Percentiles rank a stretch among this genome's conserved stretches.
Conservation (phyloP, 2,797 vertebrate species). For the Simalia tracyae region DNA sequence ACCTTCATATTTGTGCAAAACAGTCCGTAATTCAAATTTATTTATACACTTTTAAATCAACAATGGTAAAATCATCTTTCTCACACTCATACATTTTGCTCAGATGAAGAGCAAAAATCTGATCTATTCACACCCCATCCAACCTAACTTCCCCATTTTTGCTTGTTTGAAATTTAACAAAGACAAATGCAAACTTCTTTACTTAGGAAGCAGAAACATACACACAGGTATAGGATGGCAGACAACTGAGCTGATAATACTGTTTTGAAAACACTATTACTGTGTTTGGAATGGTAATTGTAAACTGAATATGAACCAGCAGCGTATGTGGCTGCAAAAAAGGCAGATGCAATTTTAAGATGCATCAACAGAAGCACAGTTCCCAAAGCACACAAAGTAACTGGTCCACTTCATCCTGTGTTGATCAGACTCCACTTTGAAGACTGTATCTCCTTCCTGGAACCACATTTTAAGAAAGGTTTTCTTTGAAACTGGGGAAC, state of each 20-base stretch:
- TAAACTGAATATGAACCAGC: too few relatives aligned
- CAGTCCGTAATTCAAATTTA: neutral
- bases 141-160: neutral
- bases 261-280: neutral
- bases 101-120: neutral
- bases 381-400: too few relatives aligned
- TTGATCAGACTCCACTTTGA: too few relatives aligned
- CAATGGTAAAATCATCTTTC: neutral
- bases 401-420: too few relatives aligned
- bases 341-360: too few relatives aligned
- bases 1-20: neutral
- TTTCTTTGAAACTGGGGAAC: too few relatives aligned
- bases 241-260: neutral
- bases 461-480: too few relatives aligned
- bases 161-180: neutral
- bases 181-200: neutral
- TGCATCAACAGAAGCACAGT: too few relatives aligned
- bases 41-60: neutral
- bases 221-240: neutral
- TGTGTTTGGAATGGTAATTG: too few relatives aligned
- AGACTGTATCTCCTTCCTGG: too few relatives aligned
- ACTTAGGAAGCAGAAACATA: accelerated
- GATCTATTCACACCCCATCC: neutral
- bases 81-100: too few relatives aligned
- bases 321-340: too few relatives aligned